Conservation (phyloP, 2,888 invertebrate genomes). For the Chrysomela aeneicollis region DNA sequence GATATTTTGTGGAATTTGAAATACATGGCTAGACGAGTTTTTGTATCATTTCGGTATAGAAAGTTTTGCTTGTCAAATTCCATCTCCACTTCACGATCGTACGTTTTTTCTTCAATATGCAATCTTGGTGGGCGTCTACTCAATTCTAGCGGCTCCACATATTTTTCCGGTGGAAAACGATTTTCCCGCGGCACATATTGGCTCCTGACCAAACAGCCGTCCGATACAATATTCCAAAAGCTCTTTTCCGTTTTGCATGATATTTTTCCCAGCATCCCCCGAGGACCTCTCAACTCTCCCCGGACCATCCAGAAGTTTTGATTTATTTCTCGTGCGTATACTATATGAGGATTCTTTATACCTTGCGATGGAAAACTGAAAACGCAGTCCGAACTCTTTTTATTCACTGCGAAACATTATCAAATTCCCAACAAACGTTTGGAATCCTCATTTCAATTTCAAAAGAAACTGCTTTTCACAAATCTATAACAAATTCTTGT, state of each 20-base stretch:
- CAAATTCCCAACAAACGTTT: no score
- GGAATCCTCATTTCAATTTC: no score
- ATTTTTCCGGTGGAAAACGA: slow-evolving; percentile 58
- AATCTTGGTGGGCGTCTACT: slow-evolving; percentile 57
- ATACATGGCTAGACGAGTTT: no score
- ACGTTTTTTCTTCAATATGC: slow-evolving; percentile 48
- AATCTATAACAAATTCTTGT: no score
- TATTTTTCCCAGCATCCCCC: slow-evolving; percentile 24
- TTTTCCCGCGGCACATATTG: slow-evolving; percentile 59
- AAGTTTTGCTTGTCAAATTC: no score
- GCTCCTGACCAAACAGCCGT: slow-evolving; percentile 50
- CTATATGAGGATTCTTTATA: no score
- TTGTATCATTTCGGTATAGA: no score
- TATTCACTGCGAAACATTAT: no score
- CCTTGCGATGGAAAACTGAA: no score
- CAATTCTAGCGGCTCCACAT: slow-evolving; percentile 56
- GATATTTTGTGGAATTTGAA: no score
- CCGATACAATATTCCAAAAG: slow-evolving; percentile 52
- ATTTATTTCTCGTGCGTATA: slow-evolving; percentile 30
- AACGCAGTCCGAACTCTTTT: no score
- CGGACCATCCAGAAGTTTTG: slow-evolving; percentile 31
- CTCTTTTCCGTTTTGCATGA: slow-evolving; percentile 44
- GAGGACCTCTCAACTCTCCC: slow-evolving; percentile 36
- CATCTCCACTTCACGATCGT: background rate
- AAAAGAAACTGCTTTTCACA: no score